Percentiles rank a stretch among this genome's conserved stretches.
Evolutionary conservation across 2,888 invertebrate species (phyloP).

Genomic region (Amblyjoppa proteus): DNA sequence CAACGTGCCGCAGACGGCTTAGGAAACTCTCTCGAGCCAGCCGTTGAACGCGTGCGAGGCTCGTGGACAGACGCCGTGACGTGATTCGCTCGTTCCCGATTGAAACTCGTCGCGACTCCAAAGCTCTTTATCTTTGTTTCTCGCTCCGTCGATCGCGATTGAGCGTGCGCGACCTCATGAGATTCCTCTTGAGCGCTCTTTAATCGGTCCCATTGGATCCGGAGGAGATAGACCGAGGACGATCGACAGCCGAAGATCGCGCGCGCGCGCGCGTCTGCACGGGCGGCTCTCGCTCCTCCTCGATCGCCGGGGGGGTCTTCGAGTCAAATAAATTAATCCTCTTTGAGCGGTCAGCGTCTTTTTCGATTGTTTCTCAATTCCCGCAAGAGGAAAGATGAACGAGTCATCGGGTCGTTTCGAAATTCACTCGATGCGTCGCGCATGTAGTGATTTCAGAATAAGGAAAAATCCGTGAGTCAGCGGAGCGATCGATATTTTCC

Average conservation of each 20-base stretch:
- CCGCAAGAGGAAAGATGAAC: not conserved
- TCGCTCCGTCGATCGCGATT: slow-evolving; percentile 24
- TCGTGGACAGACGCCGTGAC: slow-evolving; percentile 55
- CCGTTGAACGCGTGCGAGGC: slow-evolving; percentile 57
- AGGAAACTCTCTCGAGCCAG: slow-evolving; percentile 37
- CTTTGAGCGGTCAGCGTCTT: not conserved
- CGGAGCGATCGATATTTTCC: slow-evolving; percentile 2
- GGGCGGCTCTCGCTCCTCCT: not conserved
- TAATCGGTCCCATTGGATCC: slow-evolving; percentile 49
- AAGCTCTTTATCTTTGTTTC: not conserved
- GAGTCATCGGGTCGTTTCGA: not conserved
- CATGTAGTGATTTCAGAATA: not conserved
- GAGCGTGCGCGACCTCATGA: slow-evolving; percentile 37
- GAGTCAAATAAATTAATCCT: slow-evolving; percentile 65
- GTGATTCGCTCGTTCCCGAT: slow-evolving; percentile 37
- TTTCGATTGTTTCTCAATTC: not conserved
- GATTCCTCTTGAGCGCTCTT: slow-evolving; percentile 44
- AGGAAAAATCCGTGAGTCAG: not conserved
- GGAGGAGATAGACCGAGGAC: slow-evolving; percentile 14
- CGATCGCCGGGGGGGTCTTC: slow-evolving; percentile 46
- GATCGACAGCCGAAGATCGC: not conserved
- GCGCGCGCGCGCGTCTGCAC: not conserved
- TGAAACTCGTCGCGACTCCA: not conserved
- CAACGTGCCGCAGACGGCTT: not conserved
- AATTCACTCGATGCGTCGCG: not conserved